Evolutionary conservation across 2,113 vertebrate species (phyloP).

Genomic region (Gallinago jamesoni): DNA sequence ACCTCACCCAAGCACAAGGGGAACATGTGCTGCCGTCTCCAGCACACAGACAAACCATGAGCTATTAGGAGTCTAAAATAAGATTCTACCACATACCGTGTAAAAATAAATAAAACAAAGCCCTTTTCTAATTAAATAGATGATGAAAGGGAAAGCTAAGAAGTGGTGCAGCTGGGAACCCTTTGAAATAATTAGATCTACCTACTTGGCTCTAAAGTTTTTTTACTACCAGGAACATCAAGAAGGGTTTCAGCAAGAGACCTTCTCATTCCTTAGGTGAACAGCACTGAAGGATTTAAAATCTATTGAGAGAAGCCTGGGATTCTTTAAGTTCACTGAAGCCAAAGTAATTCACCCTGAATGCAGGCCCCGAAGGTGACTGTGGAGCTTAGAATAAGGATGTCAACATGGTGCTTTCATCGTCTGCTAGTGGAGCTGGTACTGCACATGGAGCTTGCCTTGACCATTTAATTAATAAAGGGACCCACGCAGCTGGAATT

Average conservation of each 20-base stretch:
- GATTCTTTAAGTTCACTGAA: slow-evolving; percentile 61
- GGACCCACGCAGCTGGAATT: slow-evolving; percentile 64
- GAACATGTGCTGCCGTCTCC: neutral
- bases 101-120: slow-evolving; percentile 42
- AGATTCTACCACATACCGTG: neutral
- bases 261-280: slow-evolving; percentile 56
- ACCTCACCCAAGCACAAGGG: neutral
- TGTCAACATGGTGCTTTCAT: slow-evolving; percentile 69
- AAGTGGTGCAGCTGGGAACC: slow-evolving; percentile 29
- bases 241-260: slow-evolving; percentile 51
- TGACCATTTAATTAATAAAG: slow-evolving; percentile 74
- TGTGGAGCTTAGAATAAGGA: slow-evolving; percentile 52
- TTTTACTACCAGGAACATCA: slow-evolving; percentile 54
- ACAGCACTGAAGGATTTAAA: slow-evolving; percentile 53
- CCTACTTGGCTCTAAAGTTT: slow-evolving; percentile 21
- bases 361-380: slow-evolving; percentile 58
- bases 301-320: slow-evolving; percentile 49
- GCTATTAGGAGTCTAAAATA: neutral
- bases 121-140: slow-evolving; percentile 49
- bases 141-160: slow-evolving; percentile 47
- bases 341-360: slow-evolving; percentile 67
- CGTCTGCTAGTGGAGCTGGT: neutral
- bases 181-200: slow-evolving; percentile 63
- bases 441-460: slow-evolving; percentile 56
- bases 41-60: neutral